Evolutionary conservation across 2,888 invertebrate genomes (phyloP).

Genomic region (Graphium colonna): DNA sequence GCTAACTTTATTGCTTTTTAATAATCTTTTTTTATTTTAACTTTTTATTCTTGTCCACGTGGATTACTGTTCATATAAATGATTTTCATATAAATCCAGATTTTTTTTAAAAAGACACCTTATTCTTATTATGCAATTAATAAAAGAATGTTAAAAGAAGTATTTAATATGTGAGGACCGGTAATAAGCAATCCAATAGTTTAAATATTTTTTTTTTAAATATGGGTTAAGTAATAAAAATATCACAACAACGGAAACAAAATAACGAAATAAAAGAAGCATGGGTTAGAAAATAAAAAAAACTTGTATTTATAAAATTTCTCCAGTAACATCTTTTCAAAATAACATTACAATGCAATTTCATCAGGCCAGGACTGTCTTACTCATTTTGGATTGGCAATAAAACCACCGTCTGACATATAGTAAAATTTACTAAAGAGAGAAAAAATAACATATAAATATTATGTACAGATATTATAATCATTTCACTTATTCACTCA

Average conservation of each 20-base stretch:
- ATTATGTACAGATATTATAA: constrained; percentile 34
- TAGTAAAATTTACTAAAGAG: constrained; percentile 38
- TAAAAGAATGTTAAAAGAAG: too few relatives aligned
- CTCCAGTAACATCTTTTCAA: constrained; percentile 6
- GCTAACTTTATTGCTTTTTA: too few relatives aligned
- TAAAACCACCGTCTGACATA: constrained; percentile 33
- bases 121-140: too few relatives aligned
- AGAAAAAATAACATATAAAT: constrained; percentile 36
- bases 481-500: constrained; percentile 26
- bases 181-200: too few relatives aligned
- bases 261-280: constrained; percentile 4
- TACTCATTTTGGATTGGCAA: not conserved
- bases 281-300: constrained; percentile 13
- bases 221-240: too few relatives aligned
- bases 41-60: too few relatives aligned
- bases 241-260: too few relatives aligned
- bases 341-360: constrained; percentile 1
- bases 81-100: too few relatives aligned
- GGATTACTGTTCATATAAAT: too few relatives aligned
- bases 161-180: too few relatives aligned
- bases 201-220: not conserved
- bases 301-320: constrained; percentile 20
- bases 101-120: too few relatives aligned
- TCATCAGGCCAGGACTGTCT: not conserved
- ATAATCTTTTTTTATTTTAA: too few relatives aligned